A percentile compares a stretch with the other conserved stretches of the same genome.
Evolutionary conservation across 1,140 invertebrate species (phyloP).

Genomic region (Laodelphax striatellus): DNA sequence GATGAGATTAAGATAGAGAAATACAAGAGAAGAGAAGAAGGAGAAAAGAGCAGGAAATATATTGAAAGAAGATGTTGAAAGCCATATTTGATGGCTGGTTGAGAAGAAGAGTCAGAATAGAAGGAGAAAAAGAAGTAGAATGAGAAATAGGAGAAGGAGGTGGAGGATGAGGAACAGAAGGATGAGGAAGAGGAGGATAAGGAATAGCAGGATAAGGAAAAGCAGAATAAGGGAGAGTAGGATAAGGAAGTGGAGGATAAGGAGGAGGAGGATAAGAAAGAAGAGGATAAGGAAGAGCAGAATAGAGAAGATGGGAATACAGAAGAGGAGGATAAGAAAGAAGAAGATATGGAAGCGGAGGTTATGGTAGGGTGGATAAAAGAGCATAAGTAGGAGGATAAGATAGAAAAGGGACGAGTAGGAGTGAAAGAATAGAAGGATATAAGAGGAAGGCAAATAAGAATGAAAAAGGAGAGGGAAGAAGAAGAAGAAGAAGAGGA

Average conservation of each 20-base stretch:
- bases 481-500: slow-evolving; percentile 41
- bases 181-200: too few relatives aligned
- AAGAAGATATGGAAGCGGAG: slow-evolving; percentile 12
- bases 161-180: too few relatives aligned
- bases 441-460: slow-evolving; percentile 22
- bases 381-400: too few relatives aligned
- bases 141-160: too few relatives aligned
- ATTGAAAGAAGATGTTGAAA: too few relatives aligned
- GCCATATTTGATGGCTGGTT: too few relatives aligned
- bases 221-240: slow-evolving; percentile 23
- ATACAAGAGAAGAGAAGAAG: too few relatives aligned
- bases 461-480: slow-evolving; percentile 29
- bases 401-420: too few relatives aligned
- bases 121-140: neutral
- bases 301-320: neutral
- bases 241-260: slow-evolving; percentile 12
- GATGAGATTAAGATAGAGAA: too few relatives aligned
- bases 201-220: slow-evolving; percentile 13
- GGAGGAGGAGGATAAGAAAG: neutral
- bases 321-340: slow-evolving; percentile 8
- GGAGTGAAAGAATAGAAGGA: slow-evolving; percentile 20
- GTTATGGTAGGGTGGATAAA: slow-evolving; percentile 7
- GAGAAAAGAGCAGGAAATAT: too few relatives aligned
- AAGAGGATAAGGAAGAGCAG: neutral
- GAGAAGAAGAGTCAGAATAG: slow-evolving; percentile 28